Percentiles rank a stretch among this genome's conserved stretches.
phyloP scores from a whole-genome alignment of 2,113 vertebrate genomes.

The Glaucomys volans region DNA sequence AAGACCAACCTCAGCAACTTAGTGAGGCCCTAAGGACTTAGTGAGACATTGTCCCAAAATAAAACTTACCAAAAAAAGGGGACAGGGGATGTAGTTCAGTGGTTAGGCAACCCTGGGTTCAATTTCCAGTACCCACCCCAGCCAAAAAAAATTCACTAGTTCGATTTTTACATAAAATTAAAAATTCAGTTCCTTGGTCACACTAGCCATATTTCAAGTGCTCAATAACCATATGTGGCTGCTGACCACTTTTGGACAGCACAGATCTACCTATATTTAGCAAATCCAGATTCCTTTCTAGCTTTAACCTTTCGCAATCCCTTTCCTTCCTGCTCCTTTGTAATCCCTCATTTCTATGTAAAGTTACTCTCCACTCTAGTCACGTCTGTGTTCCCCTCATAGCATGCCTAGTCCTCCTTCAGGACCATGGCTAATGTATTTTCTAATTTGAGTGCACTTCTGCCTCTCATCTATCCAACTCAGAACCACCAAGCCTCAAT shows the following conservation, averaged over 20 bases:
- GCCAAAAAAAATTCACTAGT: not conserved
- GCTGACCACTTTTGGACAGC: not conserved
- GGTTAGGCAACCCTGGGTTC: no score
- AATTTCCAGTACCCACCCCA: no score
- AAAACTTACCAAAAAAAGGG: no score
- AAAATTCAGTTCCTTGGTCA: not conserved
- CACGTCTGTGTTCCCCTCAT: no score
- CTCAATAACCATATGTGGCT: not conserved
- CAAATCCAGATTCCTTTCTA: not conserved
- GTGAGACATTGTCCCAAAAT: no score
- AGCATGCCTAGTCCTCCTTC: not conserved
- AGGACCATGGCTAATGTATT: not conserved
- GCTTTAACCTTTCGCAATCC: not conserved
- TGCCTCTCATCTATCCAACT: not conserved
- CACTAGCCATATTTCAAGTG: not conserved
- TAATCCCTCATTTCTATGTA: not conserved
- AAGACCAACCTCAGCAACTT: no score
- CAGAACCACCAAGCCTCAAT: not conserved
- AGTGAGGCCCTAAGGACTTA: no score
- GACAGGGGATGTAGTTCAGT: no score
- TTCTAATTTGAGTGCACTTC: not conserved
- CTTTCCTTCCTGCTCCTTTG: not conserved
- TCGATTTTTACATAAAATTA: conserved; percentile 35
- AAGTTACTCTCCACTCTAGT: not conserved
- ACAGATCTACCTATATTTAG: not conserved